phyloP scores from a whole-genome alignment of 23 tunicate species.

The Corella eumyota region DNA sequence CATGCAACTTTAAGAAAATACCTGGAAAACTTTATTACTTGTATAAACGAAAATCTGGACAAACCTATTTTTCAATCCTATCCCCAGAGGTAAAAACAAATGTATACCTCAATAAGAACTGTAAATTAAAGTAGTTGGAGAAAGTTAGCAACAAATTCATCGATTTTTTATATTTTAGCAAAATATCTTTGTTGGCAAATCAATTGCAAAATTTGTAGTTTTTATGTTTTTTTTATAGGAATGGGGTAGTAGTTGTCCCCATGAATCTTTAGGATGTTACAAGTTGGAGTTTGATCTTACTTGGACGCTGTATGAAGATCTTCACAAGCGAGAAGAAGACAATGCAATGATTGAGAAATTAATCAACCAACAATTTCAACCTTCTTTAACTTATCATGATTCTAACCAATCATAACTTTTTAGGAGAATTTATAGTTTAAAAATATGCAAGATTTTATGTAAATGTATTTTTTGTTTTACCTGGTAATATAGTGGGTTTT shows the following conservation, averaged over 20 bases:
- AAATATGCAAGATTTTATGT: too few relatives aligned
- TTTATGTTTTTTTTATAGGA: constrained; percentile 60
- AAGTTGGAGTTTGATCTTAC: constrained; percentile 79
- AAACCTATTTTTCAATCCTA: constrained; percentile 89
- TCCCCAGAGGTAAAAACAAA: constrained; percentile 82
- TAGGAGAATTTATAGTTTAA: too few relatives aligned
- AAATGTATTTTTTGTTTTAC: too few relatives aligned
- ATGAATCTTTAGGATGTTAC: constrained; percentile 61
- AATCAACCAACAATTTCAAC: constrained; percentile 69
- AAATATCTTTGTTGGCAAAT: not conserved
- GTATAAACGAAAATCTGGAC: constrained; percentile 60
- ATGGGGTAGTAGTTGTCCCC: constrained; percentile 86
- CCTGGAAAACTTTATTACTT: constrained; percentile 96
- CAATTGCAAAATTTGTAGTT: not conserved
- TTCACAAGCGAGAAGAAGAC: constrained; percentile 62
- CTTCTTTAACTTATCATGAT: constrained; percentile 54
- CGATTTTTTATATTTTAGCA: not conserved
- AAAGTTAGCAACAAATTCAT: not conserved
- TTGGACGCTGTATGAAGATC: constrained; percentile 81
- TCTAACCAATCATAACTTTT: too few relatives aligned
- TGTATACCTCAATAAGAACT: too few relatives aligned
- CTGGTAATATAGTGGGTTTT: too few relatives aligned
- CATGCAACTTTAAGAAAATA: constrained; percentile 94
- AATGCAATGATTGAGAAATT: constrained; percentile 73
- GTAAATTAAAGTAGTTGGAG: too few relatives aligned